Percentiles rank a stretch among this genome's conserved stretches.
phyloP scores from a whole-genome alignment of 2,113 vertebrate species.

The Psammodynastes pulverulentus region DNA sequence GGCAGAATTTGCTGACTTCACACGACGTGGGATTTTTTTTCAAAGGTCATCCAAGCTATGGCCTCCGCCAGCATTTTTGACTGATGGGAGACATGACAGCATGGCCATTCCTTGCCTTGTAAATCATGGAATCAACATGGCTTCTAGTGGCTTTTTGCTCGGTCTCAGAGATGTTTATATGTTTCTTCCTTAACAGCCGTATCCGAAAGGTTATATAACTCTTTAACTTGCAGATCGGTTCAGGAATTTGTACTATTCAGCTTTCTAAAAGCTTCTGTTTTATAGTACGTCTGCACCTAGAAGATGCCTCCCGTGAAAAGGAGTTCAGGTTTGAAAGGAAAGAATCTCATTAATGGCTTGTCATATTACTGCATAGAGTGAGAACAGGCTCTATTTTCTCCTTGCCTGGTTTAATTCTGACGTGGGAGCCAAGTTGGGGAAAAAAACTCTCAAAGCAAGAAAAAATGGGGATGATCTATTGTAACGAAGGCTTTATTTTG shows the following conservation, averaged over 20 bases:
- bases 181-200: neutral
- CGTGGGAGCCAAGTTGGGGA: neutral
- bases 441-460: neutral
- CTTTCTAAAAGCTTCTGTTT: neutral
- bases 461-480: neutral
- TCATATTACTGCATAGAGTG: too few relatives aligned
- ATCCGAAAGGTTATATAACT: neutral
- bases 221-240: neutral
- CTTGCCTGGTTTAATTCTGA: neutral
- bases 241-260: neutral
- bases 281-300: neutral
- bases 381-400: neutral
- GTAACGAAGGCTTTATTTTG: neutral
- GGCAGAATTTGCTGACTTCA: neutral
- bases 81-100: neutral
- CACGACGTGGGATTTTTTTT: neutral
- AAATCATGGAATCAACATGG: neutral
- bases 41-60: neutral
- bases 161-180: accelerated
- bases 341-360: neutral
- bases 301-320: neutral
- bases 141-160: neutral
- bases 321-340: neutral
- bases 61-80: neutral
- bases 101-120: neutral